phyloP scores from a whole-genome alignment of 2,113 vertebrate genomes.

The Cichladusa arquata region DNA sequence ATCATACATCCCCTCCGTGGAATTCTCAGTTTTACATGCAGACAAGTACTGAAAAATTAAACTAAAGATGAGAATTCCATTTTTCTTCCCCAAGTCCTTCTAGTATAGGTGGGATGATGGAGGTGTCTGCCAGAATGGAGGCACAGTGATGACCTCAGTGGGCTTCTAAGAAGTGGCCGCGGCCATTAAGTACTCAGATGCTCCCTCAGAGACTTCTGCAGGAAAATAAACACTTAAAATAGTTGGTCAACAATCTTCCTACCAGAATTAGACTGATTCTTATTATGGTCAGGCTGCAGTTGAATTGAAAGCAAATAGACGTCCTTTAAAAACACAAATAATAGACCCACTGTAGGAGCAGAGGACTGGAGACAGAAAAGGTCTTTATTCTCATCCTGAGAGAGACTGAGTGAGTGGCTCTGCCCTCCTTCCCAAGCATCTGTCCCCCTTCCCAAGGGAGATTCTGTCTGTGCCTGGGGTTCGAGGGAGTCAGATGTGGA shows the following conservation, averaged over 20 bases:
- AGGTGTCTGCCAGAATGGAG: background rate
- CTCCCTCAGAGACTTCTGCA: background rate
- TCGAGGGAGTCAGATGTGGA: rapidly evolving
- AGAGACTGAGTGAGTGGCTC: background rate
- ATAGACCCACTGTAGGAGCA: constrained; percentile 2
- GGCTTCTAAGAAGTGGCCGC: background rate
- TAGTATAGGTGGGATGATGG: background rate
- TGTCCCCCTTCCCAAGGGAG: background rate
- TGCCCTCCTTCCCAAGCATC: background rate
- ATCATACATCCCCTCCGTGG: background rate
- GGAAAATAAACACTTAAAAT: background rate
- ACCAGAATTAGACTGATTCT: background rate
- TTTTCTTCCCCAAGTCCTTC: background rate
- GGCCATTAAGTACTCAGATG: background rate
- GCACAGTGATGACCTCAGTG: background rate
- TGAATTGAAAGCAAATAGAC: constrained; percentile 1
- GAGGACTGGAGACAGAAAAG: background rate
- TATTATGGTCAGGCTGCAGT: background rate
- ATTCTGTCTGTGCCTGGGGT: background rate
- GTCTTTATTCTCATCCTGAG: background rate
- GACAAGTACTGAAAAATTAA: background rate
- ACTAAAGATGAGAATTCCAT: background rate
- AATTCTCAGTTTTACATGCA: background rate
- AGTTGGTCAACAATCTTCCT: background rate
- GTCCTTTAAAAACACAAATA: constrained; percentile 6